Conservation (phyloP, 2,797 vertebrate genomes). For the Avahi laniger region DNA sequence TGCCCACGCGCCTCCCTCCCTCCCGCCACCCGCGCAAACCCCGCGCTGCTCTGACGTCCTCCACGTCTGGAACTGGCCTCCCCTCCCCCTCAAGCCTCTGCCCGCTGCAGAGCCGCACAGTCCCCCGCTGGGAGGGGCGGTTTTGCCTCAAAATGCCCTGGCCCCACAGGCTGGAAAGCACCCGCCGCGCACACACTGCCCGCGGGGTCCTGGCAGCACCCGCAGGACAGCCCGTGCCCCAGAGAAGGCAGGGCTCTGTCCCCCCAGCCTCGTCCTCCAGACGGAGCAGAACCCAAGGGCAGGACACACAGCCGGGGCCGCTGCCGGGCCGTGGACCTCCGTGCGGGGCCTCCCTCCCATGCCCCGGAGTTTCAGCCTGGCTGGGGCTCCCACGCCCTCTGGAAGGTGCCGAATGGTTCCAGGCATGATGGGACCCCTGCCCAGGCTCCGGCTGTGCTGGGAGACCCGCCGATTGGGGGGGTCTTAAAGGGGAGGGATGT, state of each 20-base stretch:
- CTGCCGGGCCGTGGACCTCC: not conserved
- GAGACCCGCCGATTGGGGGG: not conserved
- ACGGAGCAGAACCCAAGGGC: rapidly evolving
- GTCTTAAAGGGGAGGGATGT: rapidly evolving
- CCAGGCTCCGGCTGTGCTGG: rapidly evolving
- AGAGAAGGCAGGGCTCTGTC: rapidly evolving
- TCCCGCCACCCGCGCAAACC: rapidly evolving
- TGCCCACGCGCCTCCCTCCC: not conserved
- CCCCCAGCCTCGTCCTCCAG: rapidly evolving
- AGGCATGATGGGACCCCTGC: rapidly evolving
- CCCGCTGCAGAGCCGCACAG: not conserved
- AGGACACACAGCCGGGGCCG: rapidly evolving
- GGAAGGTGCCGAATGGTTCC: not conserved
- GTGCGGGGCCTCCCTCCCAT: rapidly evolving
- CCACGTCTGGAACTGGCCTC: rapidly evolving
- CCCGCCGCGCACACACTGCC: too few species aligned
- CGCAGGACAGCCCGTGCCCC: rapidly evolving
- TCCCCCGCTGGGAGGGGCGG: too few species aligned
- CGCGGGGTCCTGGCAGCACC: rapidly evolving
- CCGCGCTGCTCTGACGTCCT: not conserved
- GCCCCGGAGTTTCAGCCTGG: rapidly evolving
- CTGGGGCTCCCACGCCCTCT: not conserved
- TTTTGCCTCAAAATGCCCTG: not conserved
- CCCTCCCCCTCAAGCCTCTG: rapidly evolving
- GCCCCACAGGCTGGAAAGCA: not conserved